A percentile compares a stretch with the other conserved stretches of the same genome.
phyloP scores from a whole-genome alignment of 1,140 invertebrate species.

The Neodiprion virginianus region DNA sequence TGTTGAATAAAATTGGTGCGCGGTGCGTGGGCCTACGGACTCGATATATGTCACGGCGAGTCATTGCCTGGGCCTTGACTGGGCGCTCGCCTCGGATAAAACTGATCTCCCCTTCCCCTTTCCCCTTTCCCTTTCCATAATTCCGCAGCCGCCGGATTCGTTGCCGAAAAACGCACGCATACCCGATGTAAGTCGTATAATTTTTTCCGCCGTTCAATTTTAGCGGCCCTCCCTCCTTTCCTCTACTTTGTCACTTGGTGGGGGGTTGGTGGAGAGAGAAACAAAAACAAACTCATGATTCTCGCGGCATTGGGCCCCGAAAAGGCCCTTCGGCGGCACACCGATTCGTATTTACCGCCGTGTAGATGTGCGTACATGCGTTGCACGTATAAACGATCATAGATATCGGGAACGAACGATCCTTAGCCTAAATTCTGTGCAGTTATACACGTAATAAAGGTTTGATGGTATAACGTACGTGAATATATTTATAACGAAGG shows the following conservation, averaged over 20 bases:
- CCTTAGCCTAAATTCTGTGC: too few relatives aligned
- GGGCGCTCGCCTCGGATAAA: conserved; percentile 10
- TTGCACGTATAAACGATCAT: too few relatives aligned
- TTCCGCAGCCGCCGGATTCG: too few relatives aligned
- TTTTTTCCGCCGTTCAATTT: background rate
- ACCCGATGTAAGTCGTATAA: background rate
- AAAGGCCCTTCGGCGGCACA: background rate
- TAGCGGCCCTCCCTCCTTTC: background rate
- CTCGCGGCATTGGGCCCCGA: background rate
- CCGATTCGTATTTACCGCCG: too few relatives aligned
- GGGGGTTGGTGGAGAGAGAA: too few relatives aligned
- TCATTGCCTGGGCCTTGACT: conserved; percentile 35
- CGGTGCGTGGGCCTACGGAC: conserved; percentile 10
- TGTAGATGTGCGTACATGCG: too few relatives aligned
- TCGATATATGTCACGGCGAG: conserved; percentile 34
- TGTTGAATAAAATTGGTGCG: background rate
- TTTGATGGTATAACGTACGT: too few relatives aligned
- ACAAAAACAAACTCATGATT: background rate
- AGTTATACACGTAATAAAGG: too few relatives aligned
- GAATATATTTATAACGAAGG: too few relatives aligned
- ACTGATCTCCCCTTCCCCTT: background rate
- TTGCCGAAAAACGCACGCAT: background rate
- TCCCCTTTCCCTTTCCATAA: too few relatives aligned
- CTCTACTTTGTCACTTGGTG: too few relatives aligned
- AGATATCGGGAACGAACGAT: too few relatives aligned